Base-by-base conservation (phyloP, 2,113 vertebrate genomes). In the Cynoglossus semilaevis region DNA sequence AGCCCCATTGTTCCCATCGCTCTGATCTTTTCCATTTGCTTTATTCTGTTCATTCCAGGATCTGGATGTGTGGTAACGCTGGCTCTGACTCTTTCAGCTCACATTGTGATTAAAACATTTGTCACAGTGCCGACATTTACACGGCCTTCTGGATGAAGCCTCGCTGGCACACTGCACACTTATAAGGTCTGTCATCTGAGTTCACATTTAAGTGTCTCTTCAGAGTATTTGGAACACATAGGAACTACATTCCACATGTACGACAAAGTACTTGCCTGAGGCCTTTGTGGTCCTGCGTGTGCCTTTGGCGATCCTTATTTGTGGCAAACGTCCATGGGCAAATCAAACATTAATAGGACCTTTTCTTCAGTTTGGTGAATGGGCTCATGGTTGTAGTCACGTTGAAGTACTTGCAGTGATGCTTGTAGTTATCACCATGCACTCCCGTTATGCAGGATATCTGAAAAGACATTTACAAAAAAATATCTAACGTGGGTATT, bases 101-200 rank as follows among this genome's bases (percentile, higher is more conserved):
- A 85, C 76, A 15, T 87, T 87, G 72, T 87, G 85, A 18, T 82
- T 87, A 51, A 87, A 87, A 55, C 72, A n/a, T 48, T 77, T 62
- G 40, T 75, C 79, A 46, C 85, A 87, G 1, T 67, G 57, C 60
- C 59, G 64, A 60, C 85, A 87, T 51, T 80, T 79, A 18, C 41
- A 87, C 2, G 82, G 85, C 22, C 62, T 73, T 63, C 68, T 85
- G 82, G 35, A 44, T 83, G 17, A 87, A 87, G 55, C 77, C 64
- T 9, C 81, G 81, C 0, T 79, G 17, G 45, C 85, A 87, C 19
- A 71, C 72, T 1, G 55, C 60, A 29, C 85, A 87, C 35, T 73
- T 80, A 15, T 13, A 64, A 0, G 76, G 74, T 35, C 67, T 83
- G 1, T 8, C 51, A 2, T 79, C 83, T 1, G 82, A 82, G 47